These are phyloP conservation scores for Xestia c-nigrum DNA, from an alignment of 2,888 invertebrate species.

Conservation along the genomic window DNA sequence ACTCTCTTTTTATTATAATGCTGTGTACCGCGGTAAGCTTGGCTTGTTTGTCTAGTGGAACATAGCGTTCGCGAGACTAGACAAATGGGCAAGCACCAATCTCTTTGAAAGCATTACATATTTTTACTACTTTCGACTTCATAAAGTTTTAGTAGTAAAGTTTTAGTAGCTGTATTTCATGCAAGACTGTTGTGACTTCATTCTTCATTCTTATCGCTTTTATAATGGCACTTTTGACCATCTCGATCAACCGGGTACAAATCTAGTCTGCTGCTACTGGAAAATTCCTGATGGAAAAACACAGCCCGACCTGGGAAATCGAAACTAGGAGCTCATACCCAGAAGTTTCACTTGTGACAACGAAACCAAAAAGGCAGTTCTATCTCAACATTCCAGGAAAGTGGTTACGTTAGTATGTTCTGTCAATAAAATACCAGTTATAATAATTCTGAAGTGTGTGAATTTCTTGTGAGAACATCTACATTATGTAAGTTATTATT, in stretches of 20 bases:
- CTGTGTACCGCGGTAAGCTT: no score
- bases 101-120: not conserved
- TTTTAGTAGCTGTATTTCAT: not conserved
- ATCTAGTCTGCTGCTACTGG: no score
- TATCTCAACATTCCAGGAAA: not conserved
- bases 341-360: no score
- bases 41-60: not conserved
- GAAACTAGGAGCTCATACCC: no score
- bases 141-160: not conserved
- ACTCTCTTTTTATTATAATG: slow-evolving; percentile 7
- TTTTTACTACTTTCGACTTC: not conserved
- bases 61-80: not conserved
- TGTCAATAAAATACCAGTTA: not conserved
- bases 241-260: no score
- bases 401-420: not conserved
- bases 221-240: not conserved
- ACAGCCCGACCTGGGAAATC: no score
- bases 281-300: no score
- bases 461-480: not conserved
- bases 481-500: not conserved
- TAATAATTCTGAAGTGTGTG: not conserved
- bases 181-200: not conserved
- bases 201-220: not conserved
- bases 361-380: no score
- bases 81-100: not conserved